These are phyloP conservation scores for Antitype chi DNA, from an alignment of 2,888 invertebrate genomes.

Conservation along the genomic window DNA sequence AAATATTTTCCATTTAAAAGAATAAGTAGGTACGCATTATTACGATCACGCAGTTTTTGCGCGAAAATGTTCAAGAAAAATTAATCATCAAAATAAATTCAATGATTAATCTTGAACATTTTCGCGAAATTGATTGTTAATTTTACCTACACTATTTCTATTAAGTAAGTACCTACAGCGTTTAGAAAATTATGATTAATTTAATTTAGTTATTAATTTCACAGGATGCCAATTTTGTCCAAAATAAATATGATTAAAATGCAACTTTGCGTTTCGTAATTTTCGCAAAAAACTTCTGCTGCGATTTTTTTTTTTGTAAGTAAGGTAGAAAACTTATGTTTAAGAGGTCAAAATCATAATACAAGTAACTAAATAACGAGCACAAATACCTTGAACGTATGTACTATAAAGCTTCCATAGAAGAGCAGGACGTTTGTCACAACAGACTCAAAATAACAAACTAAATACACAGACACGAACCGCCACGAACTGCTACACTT, in stretches of 20 bases:
- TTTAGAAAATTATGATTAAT: background rate
- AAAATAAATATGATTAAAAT: background rate
- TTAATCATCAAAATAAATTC: background rate
- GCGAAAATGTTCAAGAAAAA: background rate
- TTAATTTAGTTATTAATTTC: background rate
- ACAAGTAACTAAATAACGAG: slow-evolving; percentile 5
- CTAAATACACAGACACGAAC: slow-evolving; percentile 47
- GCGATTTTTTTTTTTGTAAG: background rate
- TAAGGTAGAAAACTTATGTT: background rate
- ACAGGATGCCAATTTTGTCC: background rate
- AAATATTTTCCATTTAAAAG: background rate
- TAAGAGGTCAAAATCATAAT: background rate
- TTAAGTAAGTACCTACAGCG: too few relatives aligned
- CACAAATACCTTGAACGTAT: slow-evolving; percentile 62
- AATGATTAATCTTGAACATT: too few relatives aligned
- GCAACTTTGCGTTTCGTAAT: background rate
- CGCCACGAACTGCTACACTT: slow-evolving; percentile 5
- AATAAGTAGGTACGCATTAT: background rate
- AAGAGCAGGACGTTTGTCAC: slow-evolving; percentile 44
- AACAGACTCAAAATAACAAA: slow-evolving; percentile 47
- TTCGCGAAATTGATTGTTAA: background rate
- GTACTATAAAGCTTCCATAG: slow-evolving; percentile 50
- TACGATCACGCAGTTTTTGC: slow-evolving; percentile 1
- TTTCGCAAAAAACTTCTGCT: too few relatives aligned
- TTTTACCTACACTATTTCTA: background rate